Evolutionary conservation across 2,888 invertebrate species (phyloP).

Genomic region (Eilema caniola): DNA sequence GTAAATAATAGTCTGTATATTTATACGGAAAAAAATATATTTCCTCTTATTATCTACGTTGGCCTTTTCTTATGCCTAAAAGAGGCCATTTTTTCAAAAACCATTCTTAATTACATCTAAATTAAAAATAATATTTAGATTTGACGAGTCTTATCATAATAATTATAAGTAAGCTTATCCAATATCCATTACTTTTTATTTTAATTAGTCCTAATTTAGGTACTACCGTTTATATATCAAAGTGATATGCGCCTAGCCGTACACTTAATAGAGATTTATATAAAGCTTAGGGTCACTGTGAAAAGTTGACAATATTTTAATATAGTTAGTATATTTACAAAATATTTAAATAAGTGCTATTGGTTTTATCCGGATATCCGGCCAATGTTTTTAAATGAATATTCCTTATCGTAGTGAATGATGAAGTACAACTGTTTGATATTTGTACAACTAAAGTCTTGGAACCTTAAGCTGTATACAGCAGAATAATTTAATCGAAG

Average conservation of each 20-base stretch:
- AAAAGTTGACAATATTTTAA: conserved; percentile 3
- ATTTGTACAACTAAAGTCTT: not conserved
- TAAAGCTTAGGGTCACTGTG: conserved; percentile 20
- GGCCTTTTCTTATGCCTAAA: conserved; percentile 30
- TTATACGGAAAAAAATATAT: conserved; percentile 48
- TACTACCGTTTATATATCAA: conserved; percentile 48
- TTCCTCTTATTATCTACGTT: conserved; percentile 41
- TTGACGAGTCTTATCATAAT: conserved; percentile 52
- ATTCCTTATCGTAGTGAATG: not conserved
- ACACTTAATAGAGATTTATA: conserved; percentile 44
- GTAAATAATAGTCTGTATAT: conserved; percentile 33
- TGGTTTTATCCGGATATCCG: conserved; percentile 11
- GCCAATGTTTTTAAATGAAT: not conserved
- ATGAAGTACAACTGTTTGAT: not conserved
- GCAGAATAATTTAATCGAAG: no score
- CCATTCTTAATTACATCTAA: conserved; percentile 42
- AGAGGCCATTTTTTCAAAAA: conserved; percentile 40
- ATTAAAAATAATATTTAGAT: conserved; percentile 40
- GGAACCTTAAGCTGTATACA: not conserved
- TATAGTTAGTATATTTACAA: not conserved
- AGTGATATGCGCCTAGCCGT: conserved; percentile 46
- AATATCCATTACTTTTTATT: conserved; percentile 34
- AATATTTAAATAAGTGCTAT: not conserved
- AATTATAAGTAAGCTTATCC: conserved; percentile 45
- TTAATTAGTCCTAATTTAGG: conserved; percentile 55